Percentiles rank a stretch among this genome's conserved stretches.
phyloP scores from a whole-genome alignment of 2,113 vertebrate genomes.

The Silurus asotus region DNA sequence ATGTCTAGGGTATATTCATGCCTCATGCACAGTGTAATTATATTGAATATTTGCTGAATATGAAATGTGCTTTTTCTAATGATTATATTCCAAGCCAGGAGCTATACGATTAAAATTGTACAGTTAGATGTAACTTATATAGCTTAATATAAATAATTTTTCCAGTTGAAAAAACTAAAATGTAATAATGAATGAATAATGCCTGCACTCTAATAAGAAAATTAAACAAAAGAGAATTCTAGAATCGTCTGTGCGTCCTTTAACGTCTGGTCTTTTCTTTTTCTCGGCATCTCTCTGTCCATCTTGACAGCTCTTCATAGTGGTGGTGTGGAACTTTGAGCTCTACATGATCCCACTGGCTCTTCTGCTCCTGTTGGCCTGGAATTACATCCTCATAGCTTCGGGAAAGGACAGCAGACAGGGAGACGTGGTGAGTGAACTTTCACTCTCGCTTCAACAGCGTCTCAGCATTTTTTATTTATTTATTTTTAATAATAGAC shows the following conservation, averaged over 20 bases:
- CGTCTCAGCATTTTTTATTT: background rate
- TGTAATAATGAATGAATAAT: background rate
- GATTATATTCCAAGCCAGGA: background rate
- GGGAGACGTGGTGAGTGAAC: constrained; percentile 88
- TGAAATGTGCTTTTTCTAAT: background rate
- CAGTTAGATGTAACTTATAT: background rate
- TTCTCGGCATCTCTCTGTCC: constrained; percentile 34
- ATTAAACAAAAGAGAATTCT: background rate
- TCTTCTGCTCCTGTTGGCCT: constrained; percentile 85
- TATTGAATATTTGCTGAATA: background rate
- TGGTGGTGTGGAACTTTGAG: constrained; percentile 98
- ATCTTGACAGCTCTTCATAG: constrained; percentile 82
- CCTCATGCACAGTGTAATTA: background rate
- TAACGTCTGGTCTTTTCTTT: background rate
- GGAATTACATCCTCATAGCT: constrained; percentile 92
- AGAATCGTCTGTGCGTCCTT: background rate
- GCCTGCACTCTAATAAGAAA: background rate
- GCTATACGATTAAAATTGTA: background rate
- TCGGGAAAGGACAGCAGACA: constrained; percentile 93
- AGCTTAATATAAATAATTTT: background rate
- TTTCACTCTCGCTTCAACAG: background rate
- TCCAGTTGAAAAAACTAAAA: background rate
- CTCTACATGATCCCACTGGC: constrained; percentile 95
- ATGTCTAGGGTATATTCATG: background rate
- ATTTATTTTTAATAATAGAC: background rate